phyloP scores from a whole-genome alignment of 2,888 invertebrate species.

The Sinotaia quadrata region DNA sequence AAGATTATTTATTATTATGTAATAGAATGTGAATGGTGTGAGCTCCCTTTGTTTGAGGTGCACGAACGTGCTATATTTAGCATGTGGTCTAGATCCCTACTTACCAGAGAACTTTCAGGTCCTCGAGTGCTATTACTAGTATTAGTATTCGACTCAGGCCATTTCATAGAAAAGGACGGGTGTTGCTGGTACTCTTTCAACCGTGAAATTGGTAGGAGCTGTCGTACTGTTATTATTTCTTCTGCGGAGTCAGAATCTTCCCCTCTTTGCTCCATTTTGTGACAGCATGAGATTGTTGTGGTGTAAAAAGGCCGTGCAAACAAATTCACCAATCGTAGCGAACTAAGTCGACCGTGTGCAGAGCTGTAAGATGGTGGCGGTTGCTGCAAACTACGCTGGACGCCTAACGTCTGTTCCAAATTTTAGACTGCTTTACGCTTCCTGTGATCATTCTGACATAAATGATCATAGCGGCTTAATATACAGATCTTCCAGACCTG shows the following conservation, averaged over 20 bases:
- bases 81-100: neutral
- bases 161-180: neutral
- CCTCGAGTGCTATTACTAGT: conserved; percentile 15
- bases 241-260: conserved; percentile 39
- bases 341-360: neutral
- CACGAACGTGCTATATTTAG: no score
- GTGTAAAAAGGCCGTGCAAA: no score
- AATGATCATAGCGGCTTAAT: conserved; percentile 31
- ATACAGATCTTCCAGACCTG: conserved; percentile 64
- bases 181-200: conserved; percentile 21
- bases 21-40: no score
- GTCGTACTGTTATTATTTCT: conserved; percentile 42
- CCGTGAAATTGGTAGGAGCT: conserved; percentile 31
- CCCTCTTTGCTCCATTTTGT: no score
- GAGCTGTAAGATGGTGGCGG: conserved; percentile 1
- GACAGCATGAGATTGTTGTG: no score
- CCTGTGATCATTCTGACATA: conserved; percentile 11
- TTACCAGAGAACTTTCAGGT: conserved; percentile 20
- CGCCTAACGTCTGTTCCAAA: conserved; percentile 33
- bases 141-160: neutral
- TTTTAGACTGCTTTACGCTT: conserved; percentile 39
- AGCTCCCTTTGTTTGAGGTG: no score
- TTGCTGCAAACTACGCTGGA: neutral
- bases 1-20: no score
- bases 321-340: no score